phyloP scores from a whole-genome alignment of 2,797 vertebrate genomes.

The Ciconia nigra region DNA sequence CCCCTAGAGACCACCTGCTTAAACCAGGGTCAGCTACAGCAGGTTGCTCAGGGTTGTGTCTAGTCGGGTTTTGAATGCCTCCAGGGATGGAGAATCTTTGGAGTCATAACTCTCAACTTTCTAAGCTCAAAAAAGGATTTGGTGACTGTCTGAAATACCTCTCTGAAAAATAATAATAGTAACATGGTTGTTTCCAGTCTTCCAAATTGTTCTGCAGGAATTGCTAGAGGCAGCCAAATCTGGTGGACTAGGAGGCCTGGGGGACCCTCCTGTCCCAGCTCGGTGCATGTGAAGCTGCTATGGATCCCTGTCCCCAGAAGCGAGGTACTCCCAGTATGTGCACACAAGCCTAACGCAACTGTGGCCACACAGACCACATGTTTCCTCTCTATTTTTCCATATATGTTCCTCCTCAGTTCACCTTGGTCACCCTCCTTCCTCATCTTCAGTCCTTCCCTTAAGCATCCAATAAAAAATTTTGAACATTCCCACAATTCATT shows the following conservation, averaged over 20 bases:
- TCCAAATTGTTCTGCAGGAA: background rate
- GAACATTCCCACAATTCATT: background rate
- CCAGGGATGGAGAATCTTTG: background rate
- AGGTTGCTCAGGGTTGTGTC: background rate
- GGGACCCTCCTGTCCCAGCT: background rate
- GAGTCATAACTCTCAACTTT: background rate
- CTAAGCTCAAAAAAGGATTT: background rate
- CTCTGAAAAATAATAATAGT: background rate
- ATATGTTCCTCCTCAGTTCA: background rate
- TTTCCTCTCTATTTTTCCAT: background rate
- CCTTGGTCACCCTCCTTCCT: background rate
- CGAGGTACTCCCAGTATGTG: background rate
- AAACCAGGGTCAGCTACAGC: background rate
- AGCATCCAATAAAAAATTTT: background rate
- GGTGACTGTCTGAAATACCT: background rate
- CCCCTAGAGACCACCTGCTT: background rate
- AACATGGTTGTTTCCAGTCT: background rate
- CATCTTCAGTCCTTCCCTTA: background rate
- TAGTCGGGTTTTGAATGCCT: background rate
- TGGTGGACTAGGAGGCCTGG: background rate
- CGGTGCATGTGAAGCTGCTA: background rate
- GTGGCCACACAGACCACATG: rapidly evolving
- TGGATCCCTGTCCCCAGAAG: background rate
- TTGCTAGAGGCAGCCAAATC: background rate
- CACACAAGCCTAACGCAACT: rapidly evolving